Conservation (phyloP, 92 coral and sea anemone species). For the Epizoanthus rinbou region DNA sequence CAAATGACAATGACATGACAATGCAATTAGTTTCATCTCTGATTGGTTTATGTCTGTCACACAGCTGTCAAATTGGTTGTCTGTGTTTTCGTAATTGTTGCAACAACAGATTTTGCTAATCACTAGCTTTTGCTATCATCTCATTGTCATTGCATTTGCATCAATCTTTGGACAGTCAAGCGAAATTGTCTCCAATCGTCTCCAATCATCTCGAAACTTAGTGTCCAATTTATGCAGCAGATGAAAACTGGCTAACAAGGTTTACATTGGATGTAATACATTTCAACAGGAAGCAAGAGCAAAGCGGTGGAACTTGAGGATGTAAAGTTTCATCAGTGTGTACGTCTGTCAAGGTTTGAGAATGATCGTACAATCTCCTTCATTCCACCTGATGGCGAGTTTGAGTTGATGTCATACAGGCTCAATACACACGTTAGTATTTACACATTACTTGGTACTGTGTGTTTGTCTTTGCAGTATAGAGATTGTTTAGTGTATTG, state of each 20-base stretch:
- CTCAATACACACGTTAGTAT: conserved; percentile 93
- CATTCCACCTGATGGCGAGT: conserved; percentile 99
- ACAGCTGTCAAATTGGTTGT: no score
- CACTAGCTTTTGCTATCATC: no score
- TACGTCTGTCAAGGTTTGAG: conserved; percentile 98
- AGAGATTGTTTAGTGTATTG: background rate
- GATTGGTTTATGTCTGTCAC: no score
- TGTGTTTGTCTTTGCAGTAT: background rate
- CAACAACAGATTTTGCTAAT: no score
- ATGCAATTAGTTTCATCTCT: no score
- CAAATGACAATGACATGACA: no score
- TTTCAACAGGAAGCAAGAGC: conserved; percentile 83
- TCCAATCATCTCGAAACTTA: no score
- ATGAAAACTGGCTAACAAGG: background rate
- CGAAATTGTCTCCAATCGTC: no score
- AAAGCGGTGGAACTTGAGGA: conserved; percentile 99
- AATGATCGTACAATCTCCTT: conserved; percentile 98
- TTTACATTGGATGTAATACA: background rate
- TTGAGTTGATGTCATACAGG: conserved; percentile 98
- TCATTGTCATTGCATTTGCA: no score
- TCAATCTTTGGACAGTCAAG: no score
- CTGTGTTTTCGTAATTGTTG: no score
- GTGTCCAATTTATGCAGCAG: no score
- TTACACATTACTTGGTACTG: background rate
- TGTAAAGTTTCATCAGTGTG: conserved; percentile 99